Evolutionary conservation across 2,113 vertebrate species (phyloP).

Genomic region (Rhea americana): DNA sequence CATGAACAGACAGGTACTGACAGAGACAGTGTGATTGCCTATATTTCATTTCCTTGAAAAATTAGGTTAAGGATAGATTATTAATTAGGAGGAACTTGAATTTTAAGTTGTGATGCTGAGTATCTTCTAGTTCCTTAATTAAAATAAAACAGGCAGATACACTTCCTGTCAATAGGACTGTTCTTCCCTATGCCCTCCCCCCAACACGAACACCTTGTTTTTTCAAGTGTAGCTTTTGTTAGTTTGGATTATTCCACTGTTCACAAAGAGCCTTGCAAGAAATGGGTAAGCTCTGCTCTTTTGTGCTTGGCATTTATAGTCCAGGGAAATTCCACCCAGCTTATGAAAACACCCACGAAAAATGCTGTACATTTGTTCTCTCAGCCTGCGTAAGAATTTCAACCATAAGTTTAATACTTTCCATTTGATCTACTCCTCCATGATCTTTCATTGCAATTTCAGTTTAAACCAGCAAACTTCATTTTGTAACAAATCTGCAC

Average conservation of each 20-base stretch:
- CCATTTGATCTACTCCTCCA: neutral
- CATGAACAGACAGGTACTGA: neutral
- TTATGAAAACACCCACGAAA: neutral
- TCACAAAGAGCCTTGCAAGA: neutral
- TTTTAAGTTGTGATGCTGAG: neutral
- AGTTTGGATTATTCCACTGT: neutral
- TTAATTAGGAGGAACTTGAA: neutral
- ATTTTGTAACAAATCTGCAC: neutral
- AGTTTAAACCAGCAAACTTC: neutral
- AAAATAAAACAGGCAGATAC: neutral
- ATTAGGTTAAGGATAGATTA: neutral
- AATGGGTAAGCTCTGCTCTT: neutral
- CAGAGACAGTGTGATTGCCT: neutral
- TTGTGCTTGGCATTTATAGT: neutral
- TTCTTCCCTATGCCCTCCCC: neutral
- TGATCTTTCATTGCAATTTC: neutral
- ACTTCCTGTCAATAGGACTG: neutral
- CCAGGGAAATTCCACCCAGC: neutral
- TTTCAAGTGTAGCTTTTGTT: neutral
- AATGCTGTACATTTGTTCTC: neutral
- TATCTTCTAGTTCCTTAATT: neutral
- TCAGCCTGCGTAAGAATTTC: neutral
- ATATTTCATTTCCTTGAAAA: neutral
- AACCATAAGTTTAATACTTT: neutral
- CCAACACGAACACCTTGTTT: fast-evolving